Conservation (phyloP, 2,888 invertebrate species). For the Metallyticus violacea region DNA sequence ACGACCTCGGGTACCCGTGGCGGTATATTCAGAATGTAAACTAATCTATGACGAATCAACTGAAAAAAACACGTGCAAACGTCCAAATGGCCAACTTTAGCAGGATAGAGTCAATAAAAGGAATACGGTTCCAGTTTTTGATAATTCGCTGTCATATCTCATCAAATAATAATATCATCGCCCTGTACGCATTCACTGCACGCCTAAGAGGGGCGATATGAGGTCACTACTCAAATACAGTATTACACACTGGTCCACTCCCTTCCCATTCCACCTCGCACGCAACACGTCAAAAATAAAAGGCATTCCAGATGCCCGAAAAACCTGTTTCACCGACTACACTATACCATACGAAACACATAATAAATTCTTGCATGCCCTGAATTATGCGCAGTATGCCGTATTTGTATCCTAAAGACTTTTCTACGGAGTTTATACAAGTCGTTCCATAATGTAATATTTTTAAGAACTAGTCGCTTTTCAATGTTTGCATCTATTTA, state of each 20-base stretch:
- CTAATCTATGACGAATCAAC: too few relatives aligned
- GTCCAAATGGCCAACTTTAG: background rate
- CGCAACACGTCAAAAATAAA: background rate
- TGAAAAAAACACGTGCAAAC: too few relatives aligned
- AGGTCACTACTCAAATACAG: background rate
- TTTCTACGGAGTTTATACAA: background rate
- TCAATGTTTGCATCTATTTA: too few relatives aligned
- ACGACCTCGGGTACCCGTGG: too few relatives aligned
- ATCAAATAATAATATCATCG: background rate
- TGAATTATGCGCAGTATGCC: background rate
- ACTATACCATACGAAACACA: background rate
- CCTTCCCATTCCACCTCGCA: background rate
- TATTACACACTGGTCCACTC: background rate
- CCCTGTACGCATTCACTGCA: background rate
- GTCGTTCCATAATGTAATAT: too few relatives aligned
- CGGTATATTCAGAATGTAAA: too few relatives aligned
- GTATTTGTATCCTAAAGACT: background rate
- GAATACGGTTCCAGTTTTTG: background rate
- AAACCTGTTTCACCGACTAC: background rate
- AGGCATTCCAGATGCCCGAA: background rate
- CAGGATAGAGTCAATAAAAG: background rate
- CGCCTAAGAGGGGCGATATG: background rate
- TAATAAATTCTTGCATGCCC: background rate
- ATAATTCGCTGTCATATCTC: background rate
- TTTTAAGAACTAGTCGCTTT: too few relatives aligned